These are phyloP conservation scores for Lucifuga dentata DNA, from an alignment of 2,113 vertebrate species.

Conservation along the genomic window DNA sequence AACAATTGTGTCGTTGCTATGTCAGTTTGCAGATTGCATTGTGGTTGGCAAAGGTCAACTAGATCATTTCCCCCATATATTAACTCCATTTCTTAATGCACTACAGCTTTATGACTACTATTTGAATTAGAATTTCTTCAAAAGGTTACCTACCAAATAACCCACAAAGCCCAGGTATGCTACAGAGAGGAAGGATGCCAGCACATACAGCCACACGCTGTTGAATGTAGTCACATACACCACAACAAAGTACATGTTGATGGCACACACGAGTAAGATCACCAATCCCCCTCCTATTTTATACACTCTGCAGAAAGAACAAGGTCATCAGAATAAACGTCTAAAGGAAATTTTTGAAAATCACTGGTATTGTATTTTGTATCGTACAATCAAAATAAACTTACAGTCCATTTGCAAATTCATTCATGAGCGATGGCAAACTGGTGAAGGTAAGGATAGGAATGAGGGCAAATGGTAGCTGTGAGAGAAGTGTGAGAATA, in stretches of 20 bases:
- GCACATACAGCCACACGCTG: constrained; percentile 82
- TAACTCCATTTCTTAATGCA: too few relatives aligned
- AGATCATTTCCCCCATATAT: too few relatives aligned
- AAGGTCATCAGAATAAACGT: too few relatives aligned
- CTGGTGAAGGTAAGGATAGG: constrained; percentile 93
- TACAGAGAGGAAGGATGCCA: constrained; percentile 81
- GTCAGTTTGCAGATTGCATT: too few relatives aligned
- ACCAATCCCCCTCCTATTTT: constrained; percentile 84
- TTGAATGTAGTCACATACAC: constrained; percentile 83
- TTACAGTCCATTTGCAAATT: constrained; percentile 91
- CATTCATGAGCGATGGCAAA: constrained; percentile 87
- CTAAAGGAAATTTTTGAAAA: too few relatives aligned
- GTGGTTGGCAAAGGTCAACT: too few relatives aligned
- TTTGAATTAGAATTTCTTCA: background rate
- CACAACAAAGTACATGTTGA: constrained; percentile 93
- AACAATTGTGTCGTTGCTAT: too few relatives aligned
- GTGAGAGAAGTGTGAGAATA: constrained; percentile 21
- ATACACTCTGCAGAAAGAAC: constrained; percentile 80
- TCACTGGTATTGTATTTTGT: background rate
- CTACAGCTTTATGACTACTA: too few relatives aligned
- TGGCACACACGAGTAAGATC: constrained; percentile 85
- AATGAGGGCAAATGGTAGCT: constrained; percentile 93
- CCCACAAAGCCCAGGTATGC: constrained; percentile 87
- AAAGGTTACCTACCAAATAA: constrained; percentile 86
- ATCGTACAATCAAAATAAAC: constrained; percentile 56